Base-by-base conservation (phyloP, 2,797 vertebrate species). In the Yasuhikotakia modesta region DNA sequence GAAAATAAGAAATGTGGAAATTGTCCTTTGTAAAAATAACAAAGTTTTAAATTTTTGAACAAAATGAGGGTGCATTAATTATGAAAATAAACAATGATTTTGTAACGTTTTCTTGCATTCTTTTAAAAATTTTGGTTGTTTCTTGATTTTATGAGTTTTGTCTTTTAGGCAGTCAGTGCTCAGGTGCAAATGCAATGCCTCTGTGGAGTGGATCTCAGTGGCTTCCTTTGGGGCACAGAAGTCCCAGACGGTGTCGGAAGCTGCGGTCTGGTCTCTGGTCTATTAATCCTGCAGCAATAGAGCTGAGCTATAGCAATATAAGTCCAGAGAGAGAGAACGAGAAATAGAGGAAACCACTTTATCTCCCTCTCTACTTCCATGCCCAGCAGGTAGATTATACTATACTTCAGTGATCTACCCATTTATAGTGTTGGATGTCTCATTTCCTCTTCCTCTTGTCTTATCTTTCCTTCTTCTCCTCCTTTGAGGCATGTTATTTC, bases 371-470 rank as follows among this genome's bases (percentile, higher is more conserved):
- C 5, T 13, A 53, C 75, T 83, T 78, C 66, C 76, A 21, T 64
- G 52, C 30, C 75, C 52, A 61, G 32, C 58, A 79, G 82, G 74
- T 60, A 65, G 70, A 65, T 30, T 76, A 74, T 66, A 70, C 22
- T 66, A 64, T 66, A 83, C 75, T 78, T 70, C 58, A 64, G 52
- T 57, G 48, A 77, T 57, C 58, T 76, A 63, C 71, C 46, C 52
- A 81, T 81, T 63, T 70, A n/a, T n/a, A 66, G 17, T 13, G 46
- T 17, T 55, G 68, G 66, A 71, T 55, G 11, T 58, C 24, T 82
- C 32, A 65, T 64, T 79, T 78, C 57, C 58, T n/a, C 52, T 72
- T 55, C n/a, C 27, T 68, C 50, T 48, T 14, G 32, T 22, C 12
- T 67, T 60, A 5, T 46, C 16, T 35, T 39, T 64, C 3, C 22